Conservation (phyloP, 2,113 vertebrate species). For the Mustela nigripes region DNA sequence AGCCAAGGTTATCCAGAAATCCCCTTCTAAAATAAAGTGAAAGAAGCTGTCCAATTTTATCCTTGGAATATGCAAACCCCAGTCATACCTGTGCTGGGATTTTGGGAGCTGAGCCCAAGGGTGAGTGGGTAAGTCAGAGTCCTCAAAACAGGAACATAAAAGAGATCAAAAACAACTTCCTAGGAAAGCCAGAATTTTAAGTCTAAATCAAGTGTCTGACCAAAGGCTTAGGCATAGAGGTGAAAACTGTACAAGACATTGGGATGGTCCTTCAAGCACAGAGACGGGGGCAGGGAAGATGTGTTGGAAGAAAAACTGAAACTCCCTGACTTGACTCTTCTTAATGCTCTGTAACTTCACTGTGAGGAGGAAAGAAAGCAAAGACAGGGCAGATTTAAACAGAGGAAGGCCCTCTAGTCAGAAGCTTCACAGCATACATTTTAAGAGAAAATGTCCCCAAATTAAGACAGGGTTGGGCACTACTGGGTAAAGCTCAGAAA, state of each 20-base stretch:
- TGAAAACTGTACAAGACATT: background rate
- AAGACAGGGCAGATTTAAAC: background rate
- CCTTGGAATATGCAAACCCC: background rate
- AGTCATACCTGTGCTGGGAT: background rate
- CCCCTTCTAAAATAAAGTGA: background rate
- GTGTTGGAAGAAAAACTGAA: background rate
- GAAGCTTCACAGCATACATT: background rate
- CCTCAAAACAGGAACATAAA: background rate
- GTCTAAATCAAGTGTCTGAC: background rate
- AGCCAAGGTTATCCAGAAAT: background rate
- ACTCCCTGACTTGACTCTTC: background rate
- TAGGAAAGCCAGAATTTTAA: background rate
- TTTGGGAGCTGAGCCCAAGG: background rate
- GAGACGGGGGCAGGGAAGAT: background rate
- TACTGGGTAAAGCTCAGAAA: background rate
- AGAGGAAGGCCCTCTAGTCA: background rate
- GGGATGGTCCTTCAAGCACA: background rate
- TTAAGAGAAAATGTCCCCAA: background rate
- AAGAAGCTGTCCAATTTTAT: background rate
- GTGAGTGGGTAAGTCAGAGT: background rate
- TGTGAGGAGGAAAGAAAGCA: background rate
- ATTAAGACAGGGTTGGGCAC: background rate
- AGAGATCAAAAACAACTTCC: background rate
- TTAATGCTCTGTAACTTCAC: background rate
- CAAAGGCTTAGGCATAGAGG: background rate